Conservation (phyloP, 2,797 vertebrate genomes). For the Hippopotamyrus pictus region DNA sequence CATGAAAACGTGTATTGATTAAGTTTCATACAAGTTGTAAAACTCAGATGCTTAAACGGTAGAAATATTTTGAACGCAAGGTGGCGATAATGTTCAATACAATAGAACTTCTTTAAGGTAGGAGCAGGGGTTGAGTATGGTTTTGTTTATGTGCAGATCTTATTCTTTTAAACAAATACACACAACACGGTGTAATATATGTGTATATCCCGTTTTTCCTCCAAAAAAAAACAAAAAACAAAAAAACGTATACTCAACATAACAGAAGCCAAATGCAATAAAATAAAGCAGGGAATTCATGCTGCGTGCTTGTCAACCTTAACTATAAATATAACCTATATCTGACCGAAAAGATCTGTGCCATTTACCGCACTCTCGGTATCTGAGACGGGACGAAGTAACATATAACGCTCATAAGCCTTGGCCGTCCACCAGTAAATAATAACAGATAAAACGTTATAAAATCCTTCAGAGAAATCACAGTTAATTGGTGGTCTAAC, state of each 20-base stretch:
- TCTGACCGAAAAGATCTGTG: neutral
- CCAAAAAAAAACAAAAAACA: neutral
- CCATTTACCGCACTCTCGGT: neutral
- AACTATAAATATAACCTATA: neutral
- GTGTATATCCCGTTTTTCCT: neutral
- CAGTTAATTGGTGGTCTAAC: neutral
- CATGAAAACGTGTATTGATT: neutral
- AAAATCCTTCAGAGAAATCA: neutral
- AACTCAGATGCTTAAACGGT: neutral
- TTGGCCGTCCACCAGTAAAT: neutral
- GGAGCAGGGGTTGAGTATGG: neutral
- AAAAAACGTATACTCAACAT: neutral
- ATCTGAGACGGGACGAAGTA: neutral
- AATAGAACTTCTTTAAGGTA: neutral
- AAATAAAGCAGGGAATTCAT: neutral
- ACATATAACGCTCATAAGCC: neutral
- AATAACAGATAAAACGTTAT: neutral
- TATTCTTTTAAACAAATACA: neutral
- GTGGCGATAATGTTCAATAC: neutral
- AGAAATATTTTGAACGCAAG: neutral
- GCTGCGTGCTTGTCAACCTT: neutral
- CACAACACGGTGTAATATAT: neutral
- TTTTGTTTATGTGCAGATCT: neutral
- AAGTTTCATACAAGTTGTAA: neutral
- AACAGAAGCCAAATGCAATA: neutral